Evolutionary conservation across 2,797 vertebrate species (phyloP).

Genomic region (Tachyglossus aculeatus): DNA sequence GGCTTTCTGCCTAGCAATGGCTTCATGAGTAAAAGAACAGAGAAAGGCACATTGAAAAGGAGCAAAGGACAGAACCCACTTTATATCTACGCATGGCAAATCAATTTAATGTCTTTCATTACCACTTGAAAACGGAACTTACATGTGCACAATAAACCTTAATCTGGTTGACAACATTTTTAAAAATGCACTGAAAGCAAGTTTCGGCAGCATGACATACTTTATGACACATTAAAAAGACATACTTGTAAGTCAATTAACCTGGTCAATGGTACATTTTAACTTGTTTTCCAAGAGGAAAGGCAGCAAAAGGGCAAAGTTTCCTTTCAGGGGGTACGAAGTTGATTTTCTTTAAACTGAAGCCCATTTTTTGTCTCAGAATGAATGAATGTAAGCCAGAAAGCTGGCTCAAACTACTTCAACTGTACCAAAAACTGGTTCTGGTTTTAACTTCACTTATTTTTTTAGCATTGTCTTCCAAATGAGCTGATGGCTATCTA

Average conservation of each 20-base stretch:
- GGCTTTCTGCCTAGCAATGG: constrained; percentile 32
- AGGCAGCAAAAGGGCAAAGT: constrained; percentile 65
- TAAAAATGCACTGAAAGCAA: constrained; percentile 72
- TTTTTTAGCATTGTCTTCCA: background rate
- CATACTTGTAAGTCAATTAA: constrained; percentile 77
- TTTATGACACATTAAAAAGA: constrained; percentile 78
- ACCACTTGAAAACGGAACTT: constrained; percentile 64
- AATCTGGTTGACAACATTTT: constrained; percentile 76
- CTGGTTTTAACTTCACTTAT: background rate
- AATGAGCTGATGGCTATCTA: too few relatives aligned
- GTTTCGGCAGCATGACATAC: constrained; percentile 68
- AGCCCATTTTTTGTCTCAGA: constrained; percentile 30
- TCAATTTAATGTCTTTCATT: constrained; percentile 74
- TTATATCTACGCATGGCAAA: constrained; percentile 60
- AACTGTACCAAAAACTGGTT: background rate
- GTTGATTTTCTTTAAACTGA: constrained; percentile 53
- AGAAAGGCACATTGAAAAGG: constrained; percentile 67
- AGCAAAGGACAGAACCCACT: constrained; percentile 55
- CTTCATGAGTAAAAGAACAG: constrained; percentile 19
- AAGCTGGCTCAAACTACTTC: background rate
- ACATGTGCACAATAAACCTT: constrained; percentile 72
- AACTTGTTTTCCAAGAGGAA: constrained; percentile 76
- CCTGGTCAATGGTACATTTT: constrained; percentile 70
- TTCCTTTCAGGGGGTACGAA: constrained; percentile 61
- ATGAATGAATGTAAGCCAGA: background rate